Evolutionary conservation across 2,113 vertebrate genomes (phyloP).

Genomic region (Bothrops jararaca): DNA sequence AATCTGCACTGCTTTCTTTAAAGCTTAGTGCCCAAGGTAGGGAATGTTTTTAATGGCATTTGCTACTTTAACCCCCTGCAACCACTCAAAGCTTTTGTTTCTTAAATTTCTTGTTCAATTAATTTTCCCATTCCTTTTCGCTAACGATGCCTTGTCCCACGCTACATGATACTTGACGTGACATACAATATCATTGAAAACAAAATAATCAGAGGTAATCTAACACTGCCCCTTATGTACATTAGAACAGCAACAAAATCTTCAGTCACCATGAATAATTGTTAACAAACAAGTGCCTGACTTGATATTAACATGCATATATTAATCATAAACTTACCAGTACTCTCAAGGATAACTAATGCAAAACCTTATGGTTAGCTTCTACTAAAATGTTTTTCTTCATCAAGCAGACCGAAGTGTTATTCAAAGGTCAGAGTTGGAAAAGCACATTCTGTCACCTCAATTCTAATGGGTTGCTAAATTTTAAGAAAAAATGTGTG

Average conservation of each 20-base stretch:
- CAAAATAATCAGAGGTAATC: not conserved
- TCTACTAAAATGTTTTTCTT: conserved; percentile 6
- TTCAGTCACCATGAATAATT: not conserved
- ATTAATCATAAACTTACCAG: not conserved
- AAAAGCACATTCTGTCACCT: not conserved
- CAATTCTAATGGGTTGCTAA: not conserved
- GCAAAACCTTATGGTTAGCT: not conserved
- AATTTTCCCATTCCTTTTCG: conserved; percentile 5
- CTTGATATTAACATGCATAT: not conserved
- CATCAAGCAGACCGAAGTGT: not conserved
- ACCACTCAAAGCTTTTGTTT: not conserved
- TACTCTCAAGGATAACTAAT: not conserved
- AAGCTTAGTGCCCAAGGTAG: not conserved
- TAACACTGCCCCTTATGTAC: not conserved
- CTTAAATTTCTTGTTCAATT: not conserved
- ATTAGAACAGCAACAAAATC: not conserved
- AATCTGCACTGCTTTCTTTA: not conserved
- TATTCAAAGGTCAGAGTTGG: not conserved
- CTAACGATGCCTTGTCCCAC: not conserved
- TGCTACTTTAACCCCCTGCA: conserved; percentile 1
- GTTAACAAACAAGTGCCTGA: not conserved
- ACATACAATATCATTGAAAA: not conserved
- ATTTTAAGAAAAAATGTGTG: not conserved
- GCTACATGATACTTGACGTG: not conserved
- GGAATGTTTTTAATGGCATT: not conserved